Percentiles rank a stretch among this genome's conserved stretches.
phyloP scores from a whole-genome alignment of 2,888 invertebrate species.

The Yponomeuta plumbellus region DNA sequence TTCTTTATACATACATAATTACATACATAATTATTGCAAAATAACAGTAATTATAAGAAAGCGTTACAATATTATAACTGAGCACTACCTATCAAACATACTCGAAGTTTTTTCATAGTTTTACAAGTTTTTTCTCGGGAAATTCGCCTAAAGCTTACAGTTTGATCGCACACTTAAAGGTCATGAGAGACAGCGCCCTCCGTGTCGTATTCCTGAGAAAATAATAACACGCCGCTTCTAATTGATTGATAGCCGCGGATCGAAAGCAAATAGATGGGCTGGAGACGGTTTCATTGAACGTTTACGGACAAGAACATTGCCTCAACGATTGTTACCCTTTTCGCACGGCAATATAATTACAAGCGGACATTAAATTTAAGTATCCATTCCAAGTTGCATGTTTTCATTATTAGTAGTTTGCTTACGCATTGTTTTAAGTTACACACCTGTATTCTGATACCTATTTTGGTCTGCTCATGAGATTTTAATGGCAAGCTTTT shows the following conservation, averaged over 20 bases:
- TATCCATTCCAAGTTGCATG: not conserved
- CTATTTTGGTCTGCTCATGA: not conserved
- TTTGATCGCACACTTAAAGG: conserved; percentile 30
- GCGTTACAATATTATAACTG: too few relatives aligned
- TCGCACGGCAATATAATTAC: conserved; percentile 11
- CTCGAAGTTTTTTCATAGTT: too few relatives aligned
- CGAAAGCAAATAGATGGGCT: not conserved
- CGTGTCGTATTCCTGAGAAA: conserved; percentile 23
- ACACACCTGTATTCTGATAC: not conserved
- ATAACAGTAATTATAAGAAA: too few relatives aligned
- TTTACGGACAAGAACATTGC: not conserved
- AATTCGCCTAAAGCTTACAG: conserved; percentile 15
- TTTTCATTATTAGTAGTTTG: conserved; percentile 1
- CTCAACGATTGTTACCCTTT: conserved; percentile 2
- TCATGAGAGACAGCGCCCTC: conserved; percentile 38
- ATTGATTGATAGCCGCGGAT: conserved; percentile 12
- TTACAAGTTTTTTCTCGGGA: not conserved
- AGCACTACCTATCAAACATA: too few relatives aligned
- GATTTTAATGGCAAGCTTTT: not conserved
- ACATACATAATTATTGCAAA: too few relatives aligned
- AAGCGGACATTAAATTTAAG: conserved; percentile 12
- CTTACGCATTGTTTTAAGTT: not conserved
- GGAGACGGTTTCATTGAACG: not conserved
- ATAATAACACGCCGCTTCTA: conserved; percentile 14
- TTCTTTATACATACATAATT: too few relatives aligned